A percentile compares a stretch with the other conserved stretches of the same genome.
phyloP scores from a whole-genome alignment of 2,888 invertebrate species.

The Prionchulus punctatus region DNA sequence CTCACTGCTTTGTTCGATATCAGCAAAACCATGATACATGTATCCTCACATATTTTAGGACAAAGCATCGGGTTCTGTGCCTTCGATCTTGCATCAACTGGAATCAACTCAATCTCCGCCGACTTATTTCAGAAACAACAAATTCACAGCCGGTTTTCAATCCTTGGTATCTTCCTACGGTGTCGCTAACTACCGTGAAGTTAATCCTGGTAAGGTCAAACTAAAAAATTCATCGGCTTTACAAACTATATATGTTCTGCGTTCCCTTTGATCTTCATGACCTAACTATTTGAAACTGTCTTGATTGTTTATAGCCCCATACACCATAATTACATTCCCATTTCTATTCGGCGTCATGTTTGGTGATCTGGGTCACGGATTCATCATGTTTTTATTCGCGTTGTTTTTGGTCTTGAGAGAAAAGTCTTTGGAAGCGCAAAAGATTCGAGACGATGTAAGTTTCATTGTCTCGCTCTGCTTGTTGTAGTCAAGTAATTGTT shows the following conservation, averaged over 20 bases:
- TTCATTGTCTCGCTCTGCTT: neutral
- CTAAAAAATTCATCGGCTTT: too few relatives aligned
- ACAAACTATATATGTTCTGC: neutral
- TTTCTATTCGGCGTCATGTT: constrained; percentile 97
- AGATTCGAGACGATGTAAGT: constrained; percentile 26
- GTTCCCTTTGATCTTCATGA: neutral
- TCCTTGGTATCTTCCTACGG: constrained; percentile 89
- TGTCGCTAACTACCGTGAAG: constrained; percentile 83
- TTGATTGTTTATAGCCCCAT: constrained; percentile 51
- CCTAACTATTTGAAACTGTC: neutral
- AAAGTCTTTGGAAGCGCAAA: constrained; percentile 49
- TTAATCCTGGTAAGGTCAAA: constrained; percentile 63
- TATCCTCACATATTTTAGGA: constrained; percentile 48
- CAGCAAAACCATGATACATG: too few relatives aligned
- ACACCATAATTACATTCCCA: constrained; percentile 90
- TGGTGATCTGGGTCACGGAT: constrained; percentile 85
- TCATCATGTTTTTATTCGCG: constrained; percentile 78
- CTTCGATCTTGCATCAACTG: constrained; percentile 89
- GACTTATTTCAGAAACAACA: constrained; percentile 87
- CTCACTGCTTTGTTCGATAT: constrained; percentile 2
- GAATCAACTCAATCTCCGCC: constrained; percentile 73
- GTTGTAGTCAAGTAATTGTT: neutral
- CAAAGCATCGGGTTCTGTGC: constrained; percentile 79
- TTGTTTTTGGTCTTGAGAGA: constrained; percentile 88
- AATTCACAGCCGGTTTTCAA: constrained; percentile 89